phyloP scores from a whole-genome alignment of 1,140 invertebrate species.

The Drosophila seguyi region DNA sequence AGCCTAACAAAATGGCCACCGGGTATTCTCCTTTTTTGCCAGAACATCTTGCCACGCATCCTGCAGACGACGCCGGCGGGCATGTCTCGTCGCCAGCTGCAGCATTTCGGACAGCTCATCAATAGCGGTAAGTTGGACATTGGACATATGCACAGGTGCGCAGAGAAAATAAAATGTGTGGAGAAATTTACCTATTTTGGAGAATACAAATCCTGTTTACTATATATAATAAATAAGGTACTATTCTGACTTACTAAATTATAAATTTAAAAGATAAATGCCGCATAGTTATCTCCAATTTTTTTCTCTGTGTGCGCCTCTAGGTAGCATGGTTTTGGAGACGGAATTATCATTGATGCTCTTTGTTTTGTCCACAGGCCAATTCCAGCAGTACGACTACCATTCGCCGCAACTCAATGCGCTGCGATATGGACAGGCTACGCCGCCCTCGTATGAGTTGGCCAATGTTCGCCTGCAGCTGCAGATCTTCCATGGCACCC shows the following conservation, averaged over 20 bases:
- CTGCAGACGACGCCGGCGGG: constrained; percentile 77
- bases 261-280: neutral
- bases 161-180: neutral
- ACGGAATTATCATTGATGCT: constrained; percentile 3
- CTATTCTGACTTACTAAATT: no score
- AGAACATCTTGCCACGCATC: constrained; percentile 72
- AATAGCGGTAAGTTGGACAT: constrained; percentile 65
- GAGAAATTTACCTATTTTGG: neutral
- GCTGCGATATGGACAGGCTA: constrained; percentile 54
- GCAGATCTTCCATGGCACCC: constrained; percentile 67
- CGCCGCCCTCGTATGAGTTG: constrained; percentile 67
- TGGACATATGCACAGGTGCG: constrained; percentile 18
- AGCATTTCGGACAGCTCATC: constrained; percentile 78
- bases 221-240: no score
- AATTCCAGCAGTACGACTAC: constrained; percentile 76
- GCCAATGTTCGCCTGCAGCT: constrained; percentile 68
- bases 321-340: neutral
- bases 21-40: constrained; percentile 24
- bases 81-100: constrained; percentile 71
- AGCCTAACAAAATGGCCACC: constrained; percentile 45
- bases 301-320: neutral
- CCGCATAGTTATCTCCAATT: neutral
- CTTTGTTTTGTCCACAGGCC: constrained; percentile 49
- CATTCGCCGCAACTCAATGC: constrained; percentile 50
- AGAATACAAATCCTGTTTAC: neutral